phyloP scores from a whole-genome alignment of 2,797 vertebrate species.

The Neostethus bicornis region DNA sequence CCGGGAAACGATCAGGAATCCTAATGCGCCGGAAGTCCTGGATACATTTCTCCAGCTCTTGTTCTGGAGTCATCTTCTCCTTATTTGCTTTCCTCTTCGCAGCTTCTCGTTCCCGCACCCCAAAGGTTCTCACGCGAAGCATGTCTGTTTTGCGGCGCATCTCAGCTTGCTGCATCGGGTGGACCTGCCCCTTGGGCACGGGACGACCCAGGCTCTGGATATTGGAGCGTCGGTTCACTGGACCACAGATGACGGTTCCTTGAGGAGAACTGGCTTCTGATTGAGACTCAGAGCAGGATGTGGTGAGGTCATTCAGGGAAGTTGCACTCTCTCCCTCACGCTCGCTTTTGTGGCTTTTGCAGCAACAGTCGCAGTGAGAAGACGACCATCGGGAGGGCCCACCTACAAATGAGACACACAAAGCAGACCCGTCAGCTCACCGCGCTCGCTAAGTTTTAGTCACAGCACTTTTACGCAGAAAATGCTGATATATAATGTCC shows the following conservation, averaged over 20 bases:
- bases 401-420: constrained; percentile 72
- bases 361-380: constrained; percentile 97
- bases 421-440: constrained; percentile 19
- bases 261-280: constrained; percentile 96
- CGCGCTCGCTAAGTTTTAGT: constrained; percentile 4
- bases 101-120: constrained; percentile 87
- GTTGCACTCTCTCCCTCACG: constrained; percentile 95
- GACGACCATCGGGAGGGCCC: constrained; percentile 92
- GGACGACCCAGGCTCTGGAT: constrained; percentile 94
- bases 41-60: constrained; percentile 97
- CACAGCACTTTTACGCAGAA: constrained; percentile 5
- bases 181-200: constrained; percentile 87
- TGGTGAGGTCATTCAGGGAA: constrained; percentile 96
- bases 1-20: constrained; percentile 94
- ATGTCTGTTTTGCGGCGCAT: constrained; percentile 93
- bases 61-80: constrained; percentile 95
- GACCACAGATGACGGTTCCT: constrained; percentile 93
- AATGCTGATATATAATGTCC: background rate
- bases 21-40: constrained; percentile 98
- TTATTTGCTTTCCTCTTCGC: constrained; percentile 91
- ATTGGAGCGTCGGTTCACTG: constrained; percentile 87
- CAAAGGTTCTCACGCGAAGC: constrained; percentile 91
- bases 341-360: constrained; percentile 93
- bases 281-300: constrained; percentile 97
- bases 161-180: constrained; percentile 89